Percentiles rank a stretch among this genome's conserved stretches.
These are phyloP conservation scores for Myrmecophaga tridactyla DNA, from an alignment of 2,113 vertebrate genomes.

Conservation along the genomic window DNA sequence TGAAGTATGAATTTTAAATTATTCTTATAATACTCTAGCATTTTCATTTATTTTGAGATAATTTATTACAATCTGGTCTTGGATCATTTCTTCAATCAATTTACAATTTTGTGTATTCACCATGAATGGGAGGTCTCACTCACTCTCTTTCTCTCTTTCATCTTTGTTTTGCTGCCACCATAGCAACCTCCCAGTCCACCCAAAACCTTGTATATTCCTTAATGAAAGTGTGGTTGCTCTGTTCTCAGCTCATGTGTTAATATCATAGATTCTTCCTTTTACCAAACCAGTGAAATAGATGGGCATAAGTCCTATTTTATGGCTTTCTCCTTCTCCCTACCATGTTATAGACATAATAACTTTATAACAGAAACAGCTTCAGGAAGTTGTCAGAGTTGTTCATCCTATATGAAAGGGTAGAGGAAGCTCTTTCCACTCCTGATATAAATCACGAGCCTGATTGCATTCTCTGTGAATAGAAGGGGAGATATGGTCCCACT, in stretches of 20 bases:
- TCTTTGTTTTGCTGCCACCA: not conserved
- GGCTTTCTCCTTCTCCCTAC: not conserved
- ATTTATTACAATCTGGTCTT: not conserved
- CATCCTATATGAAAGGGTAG: not conserved
- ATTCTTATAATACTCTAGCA: not conserved
- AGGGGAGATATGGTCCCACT: too few relatives aligned
- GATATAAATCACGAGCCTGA: not conserved
- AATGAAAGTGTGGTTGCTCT: not conserved
- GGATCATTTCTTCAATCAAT: not conserved
- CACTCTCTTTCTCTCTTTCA: not conserved
- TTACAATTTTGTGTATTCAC: not conserved
- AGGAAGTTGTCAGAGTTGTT: not conserved
- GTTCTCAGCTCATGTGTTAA: not conserved
- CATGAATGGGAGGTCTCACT: not conserved
- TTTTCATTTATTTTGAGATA: not conserved
- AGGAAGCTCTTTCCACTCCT: not conserved
- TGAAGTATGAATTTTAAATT: not conserved
- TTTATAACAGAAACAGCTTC: not conserved
- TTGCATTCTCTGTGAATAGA: not conserved
- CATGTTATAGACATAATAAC: not conserved
- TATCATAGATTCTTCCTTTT: not conserved
- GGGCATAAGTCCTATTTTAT: not conserved
- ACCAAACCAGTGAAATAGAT: not conserved
- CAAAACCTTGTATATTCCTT: not conserved
- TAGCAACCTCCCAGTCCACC: not conserved